Percentiles rank a stretch among this genome's conserved stretches.
Evolutionary conservation across 2,888 invertebrate genomes (phyloP).

Genomic region (Nemapogon koenigi): DNA sequence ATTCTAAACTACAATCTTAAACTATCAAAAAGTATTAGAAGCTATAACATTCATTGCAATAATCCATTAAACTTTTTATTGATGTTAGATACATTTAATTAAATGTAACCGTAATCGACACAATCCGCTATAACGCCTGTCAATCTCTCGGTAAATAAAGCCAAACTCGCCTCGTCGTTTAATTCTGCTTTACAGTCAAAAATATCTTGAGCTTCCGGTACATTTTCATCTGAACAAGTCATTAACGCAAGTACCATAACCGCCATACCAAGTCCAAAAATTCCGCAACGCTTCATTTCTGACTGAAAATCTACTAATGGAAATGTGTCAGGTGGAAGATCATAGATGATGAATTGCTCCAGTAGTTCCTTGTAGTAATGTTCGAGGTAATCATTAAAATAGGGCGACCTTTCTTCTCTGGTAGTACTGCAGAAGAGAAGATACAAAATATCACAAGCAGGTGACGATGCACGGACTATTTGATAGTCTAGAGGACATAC

Average conservation of each 20-base stretch:
- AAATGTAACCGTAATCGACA: conserved; percentile 5
- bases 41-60: too few relatives aligned
- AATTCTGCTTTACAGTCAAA: background rate
- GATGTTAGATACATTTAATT: background rate
- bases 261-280: conserved; percentile 1
- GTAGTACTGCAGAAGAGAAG: conserved; percentile 4
- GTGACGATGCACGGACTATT: conserved; percentile 4
- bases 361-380: conserved; percentile 2
- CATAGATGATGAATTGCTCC: background rate
- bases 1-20: too few relatives aligned
- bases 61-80: too few relatives aligned
- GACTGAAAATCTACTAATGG: background rate
- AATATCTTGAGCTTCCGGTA: background rate
- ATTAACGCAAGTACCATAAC: conserved; percentile 3
- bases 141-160: conserved; percentile 4
- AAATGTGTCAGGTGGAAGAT: background rate
- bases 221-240: conserved; percentile 4
- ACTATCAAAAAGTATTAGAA: too few relatives aligned
- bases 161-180: conserved; percentile 1
- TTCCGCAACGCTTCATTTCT: conserved; percentile 1
- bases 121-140: conserved; percentile 8
- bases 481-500: conserved; percentile 8
- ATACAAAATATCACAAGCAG: conserved; percentile 2
- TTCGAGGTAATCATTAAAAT: background rate
- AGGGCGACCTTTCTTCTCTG: background rate